phyloP scores from a whole-genome alignment of 1,140 invertebrate genomes.

The Scaptomyza pallida region DNA sequence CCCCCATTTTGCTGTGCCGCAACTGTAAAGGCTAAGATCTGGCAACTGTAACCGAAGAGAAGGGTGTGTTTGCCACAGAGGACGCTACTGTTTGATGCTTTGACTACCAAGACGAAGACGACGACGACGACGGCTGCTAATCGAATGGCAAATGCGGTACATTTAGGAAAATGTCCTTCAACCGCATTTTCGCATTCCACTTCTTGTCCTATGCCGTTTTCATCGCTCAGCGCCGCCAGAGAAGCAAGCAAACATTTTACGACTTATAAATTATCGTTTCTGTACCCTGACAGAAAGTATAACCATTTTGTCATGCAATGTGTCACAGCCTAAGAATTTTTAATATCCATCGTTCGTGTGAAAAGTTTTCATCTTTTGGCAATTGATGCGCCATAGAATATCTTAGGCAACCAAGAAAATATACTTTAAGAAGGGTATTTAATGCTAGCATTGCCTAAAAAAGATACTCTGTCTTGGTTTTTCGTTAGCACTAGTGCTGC shows the following conservation, averaged over 20 bases:
- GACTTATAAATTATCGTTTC: constrained; percentile 82
- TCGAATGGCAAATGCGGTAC: constrained; percentile 68
- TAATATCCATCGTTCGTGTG: no score
- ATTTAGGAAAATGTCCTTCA: constrained; percentile 74
- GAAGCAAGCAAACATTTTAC: constrained; percentile 62
- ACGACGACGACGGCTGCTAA: constrained; percentile 54
- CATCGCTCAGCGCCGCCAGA: constrained; percentile 45
- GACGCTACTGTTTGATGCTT: constrained; percentile 52
- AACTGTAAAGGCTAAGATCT: constrained; percentile 7
- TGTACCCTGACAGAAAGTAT: constrained; percentile 28
- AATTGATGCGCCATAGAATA: no score
- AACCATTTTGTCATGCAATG: constrained; percentile 41
- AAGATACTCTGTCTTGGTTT: constrained; percentile 37
- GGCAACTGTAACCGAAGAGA: not conserved
- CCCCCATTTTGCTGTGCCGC: not conserved
- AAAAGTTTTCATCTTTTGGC: not conserved
- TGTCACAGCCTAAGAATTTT: not conserved
- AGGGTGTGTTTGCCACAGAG: not conserved
- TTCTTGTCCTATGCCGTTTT: constrained; percentile 62
- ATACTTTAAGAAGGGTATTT: not conserved
- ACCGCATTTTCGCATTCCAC: constrained; percentile 67
- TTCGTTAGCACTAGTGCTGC: constrained; percentile 63
- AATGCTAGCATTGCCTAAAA: not conserved
- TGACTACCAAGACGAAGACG: constrained; percentile 10
- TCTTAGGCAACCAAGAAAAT: no score